Base-by-base conservation (phyloP, 2,888 invertebrate species). In the Apodemia zela region DNA sequence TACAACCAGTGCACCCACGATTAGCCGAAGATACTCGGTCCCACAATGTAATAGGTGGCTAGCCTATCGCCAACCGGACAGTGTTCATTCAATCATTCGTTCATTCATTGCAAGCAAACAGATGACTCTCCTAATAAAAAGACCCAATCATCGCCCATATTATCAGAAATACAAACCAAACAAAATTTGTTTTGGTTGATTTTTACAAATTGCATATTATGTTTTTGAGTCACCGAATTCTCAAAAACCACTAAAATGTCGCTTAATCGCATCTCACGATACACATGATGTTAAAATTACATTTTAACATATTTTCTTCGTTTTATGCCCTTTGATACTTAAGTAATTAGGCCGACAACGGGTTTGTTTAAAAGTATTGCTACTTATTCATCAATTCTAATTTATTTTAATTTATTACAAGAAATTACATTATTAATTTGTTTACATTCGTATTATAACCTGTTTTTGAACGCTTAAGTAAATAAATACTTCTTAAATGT, bases 311-410 rank as follows among this genome's bases (percentile, higher is more conserved):
- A 18, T 18, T 49, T 49, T 49, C 8, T 49, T 18, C 17, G 10
- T 49, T n/a, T 18, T 49, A 49, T 18, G 49, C 18, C 49, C 49
- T 17, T 49, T 49, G 49, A 49, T 49, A 49, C 49, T 49, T 17
- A 18, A 49, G 18, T 51, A 54, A 54, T 54, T 18, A 54, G 54
- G 25, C 13, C 15, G 1, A 21, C 4, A 54, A 21, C 54, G 21
- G 18, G 21, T 54, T 11, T 25, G 21, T 11, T 25, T 25, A 18
- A 54, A 21, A 51, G 15, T 18, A 51, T 54, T 11, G 51, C 18
- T 54, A 13, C 21, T 25, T 54, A 54, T 54, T 54, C 21, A 54
- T 54, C 25, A 54, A 54, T 13, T 54, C 18, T 54, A 21, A 54
- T 21, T 54, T 51, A 51, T 18, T 51, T 7, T 51, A 18, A 21